Evolutionary conservation across 2,113 vertebrate genomes (phyloP).

Genomic region (Rynchops niger): DNA sequence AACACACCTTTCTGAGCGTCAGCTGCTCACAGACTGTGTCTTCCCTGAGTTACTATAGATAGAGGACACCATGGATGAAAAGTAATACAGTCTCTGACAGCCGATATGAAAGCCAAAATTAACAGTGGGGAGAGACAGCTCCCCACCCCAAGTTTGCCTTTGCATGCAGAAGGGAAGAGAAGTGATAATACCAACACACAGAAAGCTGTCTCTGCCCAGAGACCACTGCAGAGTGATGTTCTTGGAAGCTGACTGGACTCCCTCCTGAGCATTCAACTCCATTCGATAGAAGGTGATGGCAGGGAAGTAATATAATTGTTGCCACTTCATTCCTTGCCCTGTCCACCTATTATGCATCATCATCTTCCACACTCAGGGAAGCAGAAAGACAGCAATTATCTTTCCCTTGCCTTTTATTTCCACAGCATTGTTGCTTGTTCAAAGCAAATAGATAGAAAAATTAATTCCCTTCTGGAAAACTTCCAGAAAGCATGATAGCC

Average conservation of each 20-base stretch:
- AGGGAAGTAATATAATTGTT: neutral
- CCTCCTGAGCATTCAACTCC: neutral
- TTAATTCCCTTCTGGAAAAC: neutral
- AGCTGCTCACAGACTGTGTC: neutral
- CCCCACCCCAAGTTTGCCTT: neutral
- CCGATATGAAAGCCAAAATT: neutral
- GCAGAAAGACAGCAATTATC: neutral
- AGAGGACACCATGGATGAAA: neutral
- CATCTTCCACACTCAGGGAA: neutral
- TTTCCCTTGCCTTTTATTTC: neutral
- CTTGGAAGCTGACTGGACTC: neutral
- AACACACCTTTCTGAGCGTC: neutral
- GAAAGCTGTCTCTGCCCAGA: neutral
- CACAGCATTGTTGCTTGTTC: neutral
- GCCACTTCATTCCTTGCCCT: neutral
- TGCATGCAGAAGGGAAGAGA: neutral
- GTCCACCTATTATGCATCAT: neutral
- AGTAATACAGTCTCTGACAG: neutral
- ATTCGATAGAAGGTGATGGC: neutral
- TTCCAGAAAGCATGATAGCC: neutral
- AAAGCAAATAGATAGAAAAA: neutral
- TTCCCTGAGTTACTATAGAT: neutral
- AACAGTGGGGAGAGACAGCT: neutral
- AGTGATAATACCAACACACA: neutral
- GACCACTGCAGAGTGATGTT: neutral